These are phyloP conservation scores for Bradynema listronoti DNA, from an alignment of 1,140 invertebrate genomes.

Conservation along the genomic window DNA sequence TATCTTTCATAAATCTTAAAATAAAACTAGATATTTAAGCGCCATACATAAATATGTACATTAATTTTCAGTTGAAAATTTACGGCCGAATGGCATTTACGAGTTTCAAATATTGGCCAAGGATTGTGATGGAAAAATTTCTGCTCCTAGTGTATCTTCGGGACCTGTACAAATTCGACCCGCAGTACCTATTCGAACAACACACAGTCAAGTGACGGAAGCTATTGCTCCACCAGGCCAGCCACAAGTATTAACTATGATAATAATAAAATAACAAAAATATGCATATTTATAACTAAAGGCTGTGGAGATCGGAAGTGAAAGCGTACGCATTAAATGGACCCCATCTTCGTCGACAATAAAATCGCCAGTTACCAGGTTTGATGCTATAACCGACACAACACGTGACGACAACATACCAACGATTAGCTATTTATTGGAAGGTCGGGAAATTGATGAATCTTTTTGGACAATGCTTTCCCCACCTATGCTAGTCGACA, in stretches of 20 bases:
- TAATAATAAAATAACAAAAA: too few relatives aligned
- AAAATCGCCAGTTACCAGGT: background rate
- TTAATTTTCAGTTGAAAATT: conserved; percentile 44
- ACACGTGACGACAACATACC: conserved; percentile 1
- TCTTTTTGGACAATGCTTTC: background rate
- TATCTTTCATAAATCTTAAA: conserved; percentile 8
- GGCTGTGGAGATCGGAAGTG: conserved; percentile 37
- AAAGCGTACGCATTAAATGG: conserved; percentile 50
- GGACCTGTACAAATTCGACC: conserved; percentile 48
- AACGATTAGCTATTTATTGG: conserved; percentile 48
- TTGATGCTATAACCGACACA: too few relatives aligned
- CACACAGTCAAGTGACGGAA: background rate
- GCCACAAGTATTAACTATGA: conserved; percentile 35
- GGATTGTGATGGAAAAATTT: conserved; percentile 48
- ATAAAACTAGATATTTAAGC: background rate
- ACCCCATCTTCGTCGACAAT: conserved; percentile 10
- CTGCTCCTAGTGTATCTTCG: conserved; percentile 44
- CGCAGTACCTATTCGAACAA: conserved; percentile 21
- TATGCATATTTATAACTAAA: conserved; percentile 7
- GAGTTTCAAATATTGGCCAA: conserved; percentile 50
- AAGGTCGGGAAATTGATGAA: conserved; percentile 46
- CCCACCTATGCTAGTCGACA: conserved; percentile 12
- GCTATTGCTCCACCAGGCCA: conserved; percentile 37
- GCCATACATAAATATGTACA: too few relatives aligned
- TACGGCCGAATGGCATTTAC: conserved; percentile 55